A percentile compares a stretch with the other conserved stretches of the same genome.
Conservation (phyloP, 2,113 vertebrate genomes). For the Gopherus evgoodei region DNA sequence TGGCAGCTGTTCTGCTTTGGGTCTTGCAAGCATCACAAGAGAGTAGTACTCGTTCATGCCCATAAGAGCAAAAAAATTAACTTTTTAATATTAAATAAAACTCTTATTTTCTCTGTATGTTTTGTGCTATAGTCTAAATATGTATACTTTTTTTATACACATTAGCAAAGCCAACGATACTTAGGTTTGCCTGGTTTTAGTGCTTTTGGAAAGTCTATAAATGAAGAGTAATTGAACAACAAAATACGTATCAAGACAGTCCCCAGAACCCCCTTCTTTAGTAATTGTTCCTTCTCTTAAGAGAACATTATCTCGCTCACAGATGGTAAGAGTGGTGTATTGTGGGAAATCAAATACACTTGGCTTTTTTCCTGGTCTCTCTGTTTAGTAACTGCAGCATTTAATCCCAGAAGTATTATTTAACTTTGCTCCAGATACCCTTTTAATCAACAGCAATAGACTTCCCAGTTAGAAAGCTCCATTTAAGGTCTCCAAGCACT, state of each 20-base stretch:
- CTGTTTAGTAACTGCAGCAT: constrained; percentile 59
- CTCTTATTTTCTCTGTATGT: not conserved
- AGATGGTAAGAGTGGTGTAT: constrained; percentile 79
- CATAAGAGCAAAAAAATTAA: not conserved
- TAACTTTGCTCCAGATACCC: constrained; percentile 71
- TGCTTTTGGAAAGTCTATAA: constrained; percentile 57
- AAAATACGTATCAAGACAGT: constrained; percentile 66
- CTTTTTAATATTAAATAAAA: not conserved
- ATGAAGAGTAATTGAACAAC: constrained; percentile 74
- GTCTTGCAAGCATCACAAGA: constrained; percentile 44
- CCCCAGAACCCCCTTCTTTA: constrained; percentile 51
- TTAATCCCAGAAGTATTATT: constrained; percentile 74
- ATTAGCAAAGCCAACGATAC: not conserved
- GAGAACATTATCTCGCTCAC: constrained; percentile 77
- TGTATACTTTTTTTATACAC: fast-evolving
- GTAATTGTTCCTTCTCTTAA: constrained; percentile 79
- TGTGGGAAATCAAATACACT: constrained; percentile 78
- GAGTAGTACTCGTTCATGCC: constrained; percentile 28
- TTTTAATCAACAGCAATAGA: constrained; percentile 71
- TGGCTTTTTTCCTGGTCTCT: constrained; percentile 75
- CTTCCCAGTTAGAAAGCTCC: constrained; percentile 60
- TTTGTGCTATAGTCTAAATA: not conserved
- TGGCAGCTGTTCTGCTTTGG: constrained; percentile 61
- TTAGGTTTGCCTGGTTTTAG: constrained; percentile 1
- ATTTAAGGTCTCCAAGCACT: constrained; percentile 34